Evolutionary conservation across 2,888 invertebrate genomes (phyloP), one percentile per base, ranked within the genome.

Genomic region (Hypercompe scribonia): DNA sequence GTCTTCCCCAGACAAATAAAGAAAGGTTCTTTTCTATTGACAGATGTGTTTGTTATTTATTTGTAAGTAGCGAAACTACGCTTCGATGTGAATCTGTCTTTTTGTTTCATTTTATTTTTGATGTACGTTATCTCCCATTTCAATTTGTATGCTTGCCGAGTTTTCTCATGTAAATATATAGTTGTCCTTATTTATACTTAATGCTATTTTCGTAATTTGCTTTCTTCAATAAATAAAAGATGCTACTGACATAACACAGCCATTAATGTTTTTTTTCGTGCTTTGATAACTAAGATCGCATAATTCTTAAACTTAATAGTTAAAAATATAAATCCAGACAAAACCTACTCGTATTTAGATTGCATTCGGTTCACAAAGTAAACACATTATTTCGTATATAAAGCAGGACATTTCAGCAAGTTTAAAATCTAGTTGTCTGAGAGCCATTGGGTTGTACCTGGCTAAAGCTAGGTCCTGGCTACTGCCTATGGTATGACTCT

Each of bases 401-500:
- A 83, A 75, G 78, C 82, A 79, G 80, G 78, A 80, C 81, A 81
- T 84, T 85, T 74, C 67, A 74, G 78, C 78, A 85, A 87, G 84
- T 87, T 87, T 86, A 84, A 87, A 87, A 87, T 85, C 86, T 85
- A 87, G 86, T 87, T 87, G 84, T 81, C 79, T 79, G 78, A 80
- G 77, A 80, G 70, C 81, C 81, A 86, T 86, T 85, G 81, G 78
- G 79, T 68, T 77, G 81, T 86, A 86, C 86, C 86, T 86, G 86
- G 76, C 73, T 81, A 83, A 80, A 90, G 87, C 92, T 87, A 89
- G 90, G 90, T 89, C 90, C 90, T 84, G 75, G 79, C 84, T 83
- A 88, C 82, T 86, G 93, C 91, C 93, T 93, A 93, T 91, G 90
- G 91, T 90, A 90, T 90, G 89, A 90, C 91, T 91, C 92, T 89